Evolutionary conservation across 2,888 invertebrate genomes (phyloP).

Genomic region (Merodon equestris): DNA sequence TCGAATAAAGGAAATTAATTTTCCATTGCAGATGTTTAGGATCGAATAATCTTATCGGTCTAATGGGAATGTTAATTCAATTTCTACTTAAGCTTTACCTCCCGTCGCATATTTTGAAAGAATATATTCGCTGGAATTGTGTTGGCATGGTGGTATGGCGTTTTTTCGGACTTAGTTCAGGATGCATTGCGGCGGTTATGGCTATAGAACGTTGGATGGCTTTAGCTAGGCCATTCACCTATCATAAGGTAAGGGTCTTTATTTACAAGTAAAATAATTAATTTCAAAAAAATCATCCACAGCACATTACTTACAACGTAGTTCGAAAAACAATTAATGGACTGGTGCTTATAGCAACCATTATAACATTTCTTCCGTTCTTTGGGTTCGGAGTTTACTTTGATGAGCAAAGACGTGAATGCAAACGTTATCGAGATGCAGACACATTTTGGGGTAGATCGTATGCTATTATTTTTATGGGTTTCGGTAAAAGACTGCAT

Average conservation of each 20-base stretch:
- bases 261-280: not conserved
- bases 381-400: conserved; percentile 87
- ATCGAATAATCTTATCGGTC: conserved; percentile 88
- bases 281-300: conserved; percentile 77
- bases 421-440: conserved; percentile 87
- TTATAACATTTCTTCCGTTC: conserved; percentile 87
- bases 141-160: conserved; percentile 84
- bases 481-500: conserved; percentile 82
- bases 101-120: conserved; percentile 73
- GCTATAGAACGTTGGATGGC: conserved; percentile 92
- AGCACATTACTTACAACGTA: conserved; percentile 90
- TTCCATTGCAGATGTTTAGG: conserved; percentile 84
- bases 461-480: conserved; percentile 88
- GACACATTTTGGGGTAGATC: conserved; percentile 82
- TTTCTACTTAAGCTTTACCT: conserved; percentile 81
- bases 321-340: conserved; percentile 85
- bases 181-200: conserved; percentile 93
- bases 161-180: conserved; percentile 91
- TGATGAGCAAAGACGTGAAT: conserved; percentile 80
- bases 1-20: too few species aligned
- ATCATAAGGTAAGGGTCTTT: conserved; percentile 85
- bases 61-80: conserved; percentile 87
- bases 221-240: conserved; percentile 90
- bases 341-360: conserved; percentile 85
- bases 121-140: conserved; percentile 76